Evolutionary conservation across 1,140 invertebrate genomes (phyloP).

Genomic region (Drosophila repleta): DNA sequence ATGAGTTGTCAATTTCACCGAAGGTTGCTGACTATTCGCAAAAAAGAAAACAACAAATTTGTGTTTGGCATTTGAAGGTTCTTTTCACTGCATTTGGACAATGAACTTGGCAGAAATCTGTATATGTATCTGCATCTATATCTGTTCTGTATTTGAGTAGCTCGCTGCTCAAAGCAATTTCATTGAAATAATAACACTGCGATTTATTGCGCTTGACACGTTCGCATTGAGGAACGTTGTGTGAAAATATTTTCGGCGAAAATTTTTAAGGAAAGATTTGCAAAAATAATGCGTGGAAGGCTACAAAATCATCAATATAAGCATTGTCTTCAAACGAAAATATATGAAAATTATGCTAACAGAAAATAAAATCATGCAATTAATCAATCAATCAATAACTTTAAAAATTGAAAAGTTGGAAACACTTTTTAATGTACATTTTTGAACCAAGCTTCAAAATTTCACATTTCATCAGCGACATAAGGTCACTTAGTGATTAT

Average conservation of each 20-base stretch:
- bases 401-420: too few relatives aligned
- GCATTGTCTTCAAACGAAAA: too few relatives aligned
- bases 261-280: not conserved
- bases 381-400: too few relatives aligned
- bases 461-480: too few relatives aligned
- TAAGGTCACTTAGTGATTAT: too few relatives aligned
- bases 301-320: too few relatives aligned
- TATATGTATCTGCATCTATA: not conserved
- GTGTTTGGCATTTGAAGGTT: conserved; percentile 60
- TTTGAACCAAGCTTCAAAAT: too few relatives aligned
- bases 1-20: conserved; percentile 57
- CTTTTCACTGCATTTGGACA: conserved; percentile 57
- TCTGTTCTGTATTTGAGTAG: conserved; percentile 13
- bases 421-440: too few relatives aligned
- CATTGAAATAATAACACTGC: conserved; percentile 40
- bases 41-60: conserved; percentile 12
- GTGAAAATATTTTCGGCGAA: not conserved
- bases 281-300: too few relatives aligned
- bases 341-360: too few relatives aligned
- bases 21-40: conserved; percentile 39
- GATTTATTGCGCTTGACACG: conserved; percentile 39
- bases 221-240: not conserved
- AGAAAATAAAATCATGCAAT: too few relatives aligned
- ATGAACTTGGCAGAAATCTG: conserved; percentile 52
- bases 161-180: conserved; percentile 34